phyloP scores from a whole-genome alignment of 2,113 vertebrate species.

The Cnemophilus loriae region DNA sequence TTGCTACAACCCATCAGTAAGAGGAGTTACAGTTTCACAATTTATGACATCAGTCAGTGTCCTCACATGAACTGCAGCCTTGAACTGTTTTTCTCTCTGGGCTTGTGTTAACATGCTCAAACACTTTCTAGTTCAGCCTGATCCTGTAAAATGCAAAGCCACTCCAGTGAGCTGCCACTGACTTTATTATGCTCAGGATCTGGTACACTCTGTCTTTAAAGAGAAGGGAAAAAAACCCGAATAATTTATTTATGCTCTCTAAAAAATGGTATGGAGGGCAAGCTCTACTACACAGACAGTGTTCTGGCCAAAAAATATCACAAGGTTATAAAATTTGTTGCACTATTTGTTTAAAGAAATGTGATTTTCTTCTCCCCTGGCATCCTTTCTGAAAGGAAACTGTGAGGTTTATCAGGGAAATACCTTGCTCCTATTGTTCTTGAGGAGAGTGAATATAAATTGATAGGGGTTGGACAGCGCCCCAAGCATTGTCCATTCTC shows the following conservation, averaged over 20 bases:
- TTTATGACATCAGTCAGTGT: not conserved
- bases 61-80: constrained; percentile 24
- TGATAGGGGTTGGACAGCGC: not conserved
- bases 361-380: not conserved
- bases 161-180: not conserved
- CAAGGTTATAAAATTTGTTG: not conserved
- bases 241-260: not conserved
- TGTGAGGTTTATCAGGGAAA: not conserved
- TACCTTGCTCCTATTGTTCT: not conserved
- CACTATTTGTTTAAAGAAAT: not conserved
- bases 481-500: not conserved
- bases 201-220: not conserved
- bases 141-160: not conserved
- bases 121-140: not conserved
- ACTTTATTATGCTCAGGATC: not conserved
- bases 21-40: not conserved
- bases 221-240: not conserved
- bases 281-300: not conserved
- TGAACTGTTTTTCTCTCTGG: not conserved
- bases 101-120: not conserved
- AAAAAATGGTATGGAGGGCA: not conserved
- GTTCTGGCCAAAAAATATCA: not conserved
- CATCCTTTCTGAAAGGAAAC: not conserved
- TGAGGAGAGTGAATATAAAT: not conserved
- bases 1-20: not conserved